Conservation (phyloP, 2,797 vertebrate genomes). For the Botia almorhae region DNA sequence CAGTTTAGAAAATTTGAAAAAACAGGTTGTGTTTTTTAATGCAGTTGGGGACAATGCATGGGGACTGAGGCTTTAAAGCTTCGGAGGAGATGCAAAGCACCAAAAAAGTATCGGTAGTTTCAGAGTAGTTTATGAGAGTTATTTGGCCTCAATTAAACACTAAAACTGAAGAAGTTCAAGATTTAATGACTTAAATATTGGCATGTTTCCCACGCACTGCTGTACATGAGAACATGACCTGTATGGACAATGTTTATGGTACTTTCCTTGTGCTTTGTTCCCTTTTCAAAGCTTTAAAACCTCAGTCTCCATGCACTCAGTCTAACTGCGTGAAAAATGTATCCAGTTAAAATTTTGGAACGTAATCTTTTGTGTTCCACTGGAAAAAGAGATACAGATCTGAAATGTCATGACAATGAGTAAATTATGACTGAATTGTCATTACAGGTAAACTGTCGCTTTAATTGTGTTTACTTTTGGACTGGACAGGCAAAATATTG, state of each 20-base stretch:
- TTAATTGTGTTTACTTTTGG: not conserved
- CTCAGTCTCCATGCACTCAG: not conserved
- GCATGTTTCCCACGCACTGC: too few relatives aligned
- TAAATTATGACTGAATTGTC: not conserved
- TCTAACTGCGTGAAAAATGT: not conserved
- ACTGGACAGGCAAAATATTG: not conserved
- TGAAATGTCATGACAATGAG: not conserved
- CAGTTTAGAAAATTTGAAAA: not conserved
- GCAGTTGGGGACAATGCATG: not conserved
- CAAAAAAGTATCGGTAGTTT: too few relatives aligned
- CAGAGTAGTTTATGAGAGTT: too few relatives aligned
- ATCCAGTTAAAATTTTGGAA: not conserved
- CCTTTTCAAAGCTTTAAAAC: not conserved
- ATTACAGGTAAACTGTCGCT: not conserved
- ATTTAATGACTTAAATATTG: too few relatives aligned
- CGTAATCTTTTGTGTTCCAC: too few relatives aligned
- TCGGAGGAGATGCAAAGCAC: not conserved
- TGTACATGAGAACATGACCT: too few relatives aligned
- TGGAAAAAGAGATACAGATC: not conserved
- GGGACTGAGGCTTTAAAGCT: not conserved
- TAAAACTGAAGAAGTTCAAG: too few relatives aligned
- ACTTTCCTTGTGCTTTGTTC: not conserved
- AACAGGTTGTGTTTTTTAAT: not conserved
- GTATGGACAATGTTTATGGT: not conserved
- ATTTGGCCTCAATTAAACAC: too few relatives aligned